A percentile compares a stretch with the other conserved stretches of the same genome.
Conservation (phyloP, 2,888 invertebrate genomes). For the Dromius quadrimaculatus region DNA sequence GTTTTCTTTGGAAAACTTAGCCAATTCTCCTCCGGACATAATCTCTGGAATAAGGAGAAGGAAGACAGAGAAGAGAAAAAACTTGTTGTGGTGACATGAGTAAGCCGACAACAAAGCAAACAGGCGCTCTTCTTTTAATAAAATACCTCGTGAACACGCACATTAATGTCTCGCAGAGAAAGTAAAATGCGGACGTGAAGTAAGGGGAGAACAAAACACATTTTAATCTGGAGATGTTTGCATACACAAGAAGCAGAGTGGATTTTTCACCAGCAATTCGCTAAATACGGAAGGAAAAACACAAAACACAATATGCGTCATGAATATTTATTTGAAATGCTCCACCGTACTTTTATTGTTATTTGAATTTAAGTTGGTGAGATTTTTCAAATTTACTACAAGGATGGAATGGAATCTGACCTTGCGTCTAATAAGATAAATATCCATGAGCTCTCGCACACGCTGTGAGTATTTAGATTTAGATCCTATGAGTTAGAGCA, state of each 20-base stretch:
- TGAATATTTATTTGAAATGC: slow-evolving; percentile 50
- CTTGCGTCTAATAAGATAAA: too few relatives aligned
- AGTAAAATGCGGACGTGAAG: slow-evolving; percentile 9
- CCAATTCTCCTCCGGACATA: slow-evolving; percentile 7
- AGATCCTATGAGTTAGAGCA: too few relatives aligned
- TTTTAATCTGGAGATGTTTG: slow-evolving; percentile 51
- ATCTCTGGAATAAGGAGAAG: background rate
- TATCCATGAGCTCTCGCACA: too few relatives aligned
- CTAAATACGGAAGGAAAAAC: slow-evolving; percentile 26
- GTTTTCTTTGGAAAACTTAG: slow-evolving; percentile 14
- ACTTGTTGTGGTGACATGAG: slow-evolving; percentile 18
- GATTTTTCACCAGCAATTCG: slow-evolving; percentile 24
- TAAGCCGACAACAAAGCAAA: slow-evolving; percentile 26
- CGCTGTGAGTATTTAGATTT: too few relatives aligned
- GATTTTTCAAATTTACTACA: too few relatives aligned
- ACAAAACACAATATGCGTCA: slow-evolving; percentile 46
- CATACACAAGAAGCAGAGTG: slow-evolving; percentile 43
- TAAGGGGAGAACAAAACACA: slow-evolving; percentile 21
- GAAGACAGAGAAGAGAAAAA: background rate
- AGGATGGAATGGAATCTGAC: too few relatives aligned
- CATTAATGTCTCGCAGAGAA: slow-evolving; percentile 32
- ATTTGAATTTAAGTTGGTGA: too few relatives aligned
- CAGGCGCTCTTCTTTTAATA: slow-evolving; percentile 41
- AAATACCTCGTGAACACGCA: slow-evolving; percentile 49
- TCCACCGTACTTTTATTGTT: slow-evolving; percentile 39